Conservation (phyloP, 2,888 invertebrate species). For the Bellardia pandia region DNA sequence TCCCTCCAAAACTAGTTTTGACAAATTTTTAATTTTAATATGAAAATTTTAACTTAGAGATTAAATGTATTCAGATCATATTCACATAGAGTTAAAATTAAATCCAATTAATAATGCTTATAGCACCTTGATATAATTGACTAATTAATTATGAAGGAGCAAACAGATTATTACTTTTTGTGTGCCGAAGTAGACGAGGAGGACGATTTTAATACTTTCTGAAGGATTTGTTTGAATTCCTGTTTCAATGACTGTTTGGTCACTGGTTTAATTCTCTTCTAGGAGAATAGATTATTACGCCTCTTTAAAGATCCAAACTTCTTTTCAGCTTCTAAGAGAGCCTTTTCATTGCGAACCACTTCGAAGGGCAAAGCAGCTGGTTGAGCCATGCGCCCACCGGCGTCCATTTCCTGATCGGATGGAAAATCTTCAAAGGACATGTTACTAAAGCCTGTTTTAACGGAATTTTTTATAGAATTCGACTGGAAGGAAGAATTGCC, state of each 20-base stretch:
- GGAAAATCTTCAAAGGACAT: constrained; percentile 91
- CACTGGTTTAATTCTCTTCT: constrained; percentile 79
- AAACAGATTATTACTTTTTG: constrained; percentile 51
- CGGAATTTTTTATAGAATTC: constrained; percentile 83
- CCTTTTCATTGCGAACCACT: constrained; percentile 86
- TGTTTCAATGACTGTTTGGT: constrained; percentile 77
- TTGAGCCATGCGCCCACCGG: constrained; percentile 77
- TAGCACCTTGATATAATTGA: constrained; percentile 49
- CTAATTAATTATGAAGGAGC: constrained; percentile 35
- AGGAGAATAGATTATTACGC: constrained; percentile 86
- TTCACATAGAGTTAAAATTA: neutral
- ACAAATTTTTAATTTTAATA: too few species aligned
- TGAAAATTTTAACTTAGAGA: too few species aligned
- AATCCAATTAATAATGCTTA: constrained; percentile 39
- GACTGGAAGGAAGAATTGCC: constrained; percentile 79
- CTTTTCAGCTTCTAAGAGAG: constrained; percentile 84
- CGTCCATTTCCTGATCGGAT: constrained; percentile 86
- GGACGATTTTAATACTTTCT: constrained; percentile 73
- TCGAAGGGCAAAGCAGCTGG: constrained; percentile 86
- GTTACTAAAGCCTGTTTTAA: constrained; percentile 88
- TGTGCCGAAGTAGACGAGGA: constrained; percentile 43
- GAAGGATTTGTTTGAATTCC: constrained; percentile 78
- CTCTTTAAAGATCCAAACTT: constrained; percentile 85
- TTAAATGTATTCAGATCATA: too few species aligned
- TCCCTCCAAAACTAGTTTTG: too few species aligned